Conservation (phyloP, 2,113 vertebrate genomes). For the Genyomyrus donnyi region DNA sequence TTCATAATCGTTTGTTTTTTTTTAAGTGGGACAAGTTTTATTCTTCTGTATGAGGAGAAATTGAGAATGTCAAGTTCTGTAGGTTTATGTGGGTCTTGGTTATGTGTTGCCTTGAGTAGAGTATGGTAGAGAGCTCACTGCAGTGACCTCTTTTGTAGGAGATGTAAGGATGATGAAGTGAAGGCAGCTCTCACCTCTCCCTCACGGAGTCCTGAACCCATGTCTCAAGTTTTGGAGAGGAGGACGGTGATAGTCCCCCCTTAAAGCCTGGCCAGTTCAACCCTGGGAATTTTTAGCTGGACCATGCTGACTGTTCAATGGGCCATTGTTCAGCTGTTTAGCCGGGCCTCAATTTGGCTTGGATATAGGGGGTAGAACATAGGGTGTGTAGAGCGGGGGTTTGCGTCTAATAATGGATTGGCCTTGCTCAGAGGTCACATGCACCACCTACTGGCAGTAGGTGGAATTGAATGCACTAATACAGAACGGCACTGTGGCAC, state of each 20-base stretch:
- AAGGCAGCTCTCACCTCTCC: background rate
- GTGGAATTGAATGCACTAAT: background rate
- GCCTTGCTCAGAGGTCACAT: background rate
- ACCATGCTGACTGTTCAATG: background rate
- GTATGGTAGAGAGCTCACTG: background rate
- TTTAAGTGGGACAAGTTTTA: background rate
- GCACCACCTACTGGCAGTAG: background rate
- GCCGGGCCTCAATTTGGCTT: background rate
- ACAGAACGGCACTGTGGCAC: background rate
- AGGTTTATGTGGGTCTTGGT: background rate
- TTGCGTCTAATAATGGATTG: background rate
- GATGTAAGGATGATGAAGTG: background rate
- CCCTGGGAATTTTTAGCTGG: background rate
- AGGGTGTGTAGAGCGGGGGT: background rate
- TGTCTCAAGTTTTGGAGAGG: background rate
- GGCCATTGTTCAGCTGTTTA: background rate
- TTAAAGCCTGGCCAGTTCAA: background rate
- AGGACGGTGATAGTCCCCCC: background rate
- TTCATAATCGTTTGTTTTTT: background rate
- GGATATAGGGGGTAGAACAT: background rate
- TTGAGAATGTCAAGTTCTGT: background rate
- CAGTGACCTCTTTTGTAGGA: background rate
- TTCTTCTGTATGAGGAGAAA: background rate
- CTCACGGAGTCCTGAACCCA: background rate
- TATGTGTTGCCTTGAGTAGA: background rate